Evolutionary conservation across 2,888 invertebrate genomes (phyloP).

Genomic region (Chrysomela aeneicollis): DNA sequence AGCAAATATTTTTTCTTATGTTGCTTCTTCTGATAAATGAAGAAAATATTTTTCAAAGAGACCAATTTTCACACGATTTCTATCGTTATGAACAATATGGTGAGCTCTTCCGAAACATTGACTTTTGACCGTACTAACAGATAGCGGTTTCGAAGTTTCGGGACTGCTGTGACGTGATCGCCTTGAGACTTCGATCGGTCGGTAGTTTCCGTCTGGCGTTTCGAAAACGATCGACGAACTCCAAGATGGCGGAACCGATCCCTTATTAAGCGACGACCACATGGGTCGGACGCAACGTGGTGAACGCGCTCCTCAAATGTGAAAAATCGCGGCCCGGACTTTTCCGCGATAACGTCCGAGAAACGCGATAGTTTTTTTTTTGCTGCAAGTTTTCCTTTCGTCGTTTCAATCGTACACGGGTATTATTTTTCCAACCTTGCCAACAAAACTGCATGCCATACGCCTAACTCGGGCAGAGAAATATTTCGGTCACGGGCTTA

Average conservation of each 20-base stretch:
- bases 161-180: background rate
- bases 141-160: background rate
- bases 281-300: slow-evolving; percentile 63
- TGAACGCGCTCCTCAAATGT: slow-evolving; percentile 12
- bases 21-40: too few species aligned
- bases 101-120: too few species aligned
- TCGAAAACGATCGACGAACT: slow-evolving; percentile 45
- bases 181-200: background rate
- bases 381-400: too few species aligned
- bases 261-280: slow-evolving; percentile 62
- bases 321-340: too few species aligned
- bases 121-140: slow-evolving; percentile 1
- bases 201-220: slow-evolving; percentile 17
- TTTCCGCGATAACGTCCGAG: background rate
- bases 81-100: too few species aligned
- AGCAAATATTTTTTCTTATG: too few species aligned
- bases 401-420: too few species aligned
- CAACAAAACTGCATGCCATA: slow-evolving; percentile 45
- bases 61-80: too few species aligned
- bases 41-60: too few species aligned
- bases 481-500: slow-evolving; percentile 20
- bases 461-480: too few species aligned
- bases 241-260: slow-evolving; percentile 57
- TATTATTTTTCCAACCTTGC: slow-evolving; percentile 49
- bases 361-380: slow-evolving; percentile 5